phyloP scores from a whole-genome alignment of 2,888 invertebrate species.

The Dolichomitus sp. region DNA sequence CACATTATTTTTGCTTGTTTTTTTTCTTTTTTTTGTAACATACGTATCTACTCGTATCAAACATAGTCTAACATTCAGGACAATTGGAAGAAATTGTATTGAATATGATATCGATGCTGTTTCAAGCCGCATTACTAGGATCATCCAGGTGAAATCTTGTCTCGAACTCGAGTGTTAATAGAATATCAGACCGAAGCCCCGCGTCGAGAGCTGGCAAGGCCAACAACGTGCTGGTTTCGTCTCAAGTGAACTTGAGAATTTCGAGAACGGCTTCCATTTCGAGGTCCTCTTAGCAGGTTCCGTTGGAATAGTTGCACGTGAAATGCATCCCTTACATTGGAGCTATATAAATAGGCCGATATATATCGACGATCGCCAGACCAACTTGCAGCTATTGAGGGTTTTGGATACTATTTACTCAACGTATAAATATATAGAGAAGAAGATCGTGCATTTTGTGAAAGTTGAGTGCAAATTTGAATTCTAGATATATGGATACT shows the following conservation, averaged over 20 bases:
- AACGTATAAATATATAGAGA: not conserved
- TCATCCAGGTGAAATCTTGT: constrained; percentile 4
- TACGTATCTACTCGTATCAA: not conserved
- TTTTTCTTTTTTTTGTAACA: not conserved
- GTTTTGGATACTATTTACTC: not conserved
- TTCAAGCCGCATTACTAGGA: not conserved
- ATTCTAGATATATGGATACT: not conserved
- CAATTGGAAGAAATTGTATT: not conserved
- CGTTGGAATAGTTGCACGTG: constrained; percentile 7
- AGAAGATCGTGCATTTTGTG: constrained; percentile 1
- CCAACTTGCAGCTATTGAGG: constrained; percentile 7
- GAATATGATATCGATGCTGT: not conserved
- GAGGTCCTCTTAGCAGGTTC: constrained; percentile 14
- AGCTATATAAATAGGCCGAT: not conserved
- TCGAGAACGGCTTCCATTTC: constrained; percentile 28
- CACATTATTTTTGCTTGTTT: not conserved
- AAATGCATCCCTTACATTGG: not conserved
- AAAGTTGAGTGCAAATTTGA: not conserved
- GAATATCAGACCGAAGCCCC: constrained; percentile 3
- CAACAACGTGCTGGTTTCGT: not conserved
- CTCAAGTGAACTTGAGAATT: constrained; percentile 32
- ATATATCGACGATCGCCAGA: constrained; percentile 2
- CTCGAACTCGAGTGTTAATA: constrained; percentile 12
- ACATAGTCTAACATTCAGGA: not conserved
- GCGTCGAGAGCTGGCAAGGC: constrained; percentile 9